A percentile compares a stretch with the other conserved stretches of the same genome.
Evolutionary conservation across 1,140 invertebrate genomes (phyloP).

Genomic region (Chrysopa pallens): DNA sequence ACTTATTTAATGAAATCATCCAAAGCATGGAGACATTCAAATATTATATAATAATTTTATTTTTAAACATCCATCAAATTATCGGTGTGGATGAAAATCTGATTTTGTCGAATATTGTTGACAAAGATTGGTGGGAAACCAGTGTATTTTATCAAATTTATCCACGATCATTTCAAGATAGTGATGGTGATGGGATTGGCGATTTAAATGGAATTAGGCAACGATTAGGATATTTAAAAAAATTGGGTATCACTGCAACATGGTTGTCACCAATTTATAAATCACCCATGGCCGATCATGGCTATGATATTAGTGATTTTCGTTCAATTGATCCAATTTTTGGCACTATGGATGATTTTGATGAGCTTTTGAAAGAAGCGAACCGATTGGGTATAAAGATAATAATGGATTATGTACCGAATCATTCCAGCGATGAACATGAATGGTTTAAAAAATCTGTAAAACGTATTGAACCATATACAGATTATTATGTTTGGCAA

Average conservation of each 20-base stretch:
- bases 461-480: conserved; percentile 34
- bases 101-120: neutral
- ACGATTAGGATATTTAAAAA: conserved; percentile 38
- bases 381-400: conserved; percentile 50
- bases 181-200: conserved; percentile 51
- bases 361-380: conserved; percentile 33
- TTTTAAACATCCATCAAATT: too few relatives aligned
- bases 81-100: too few relatives aligned
- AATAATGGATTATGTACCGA: conserved; percentile 74
- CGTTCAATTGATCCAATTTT: conserved; percentile 43
- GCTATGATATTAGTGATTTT: conserved; percentile 56
- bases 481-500: conserved; percentile 63
- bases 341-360: conserved; percentile 51
- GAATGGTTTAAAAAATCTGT: conserved; percentile 58
- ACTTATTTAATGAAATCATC: too few relatives aligned
- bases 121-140: conserved; percentile 54
- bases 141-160: conserved; percentile 61
- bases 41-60: too few relatives aligned
- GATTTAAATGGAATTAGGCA: conserved; percentile 46
- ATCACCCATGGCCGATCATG: conserved; percentile 46
- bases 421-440: conserved; percentile 64
- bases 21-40: too few relatives aligned
- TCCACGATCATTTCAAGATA: conserved; percentile 55
- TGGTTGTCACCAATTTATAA: conserved; percentile 57
- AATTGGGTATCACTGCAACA: conserved; percentile 33